Evolutionary conservation across 2,888 invertebrate genomes (phyloP).

Genomic region (Limnephilus marmoratus): DNA sequence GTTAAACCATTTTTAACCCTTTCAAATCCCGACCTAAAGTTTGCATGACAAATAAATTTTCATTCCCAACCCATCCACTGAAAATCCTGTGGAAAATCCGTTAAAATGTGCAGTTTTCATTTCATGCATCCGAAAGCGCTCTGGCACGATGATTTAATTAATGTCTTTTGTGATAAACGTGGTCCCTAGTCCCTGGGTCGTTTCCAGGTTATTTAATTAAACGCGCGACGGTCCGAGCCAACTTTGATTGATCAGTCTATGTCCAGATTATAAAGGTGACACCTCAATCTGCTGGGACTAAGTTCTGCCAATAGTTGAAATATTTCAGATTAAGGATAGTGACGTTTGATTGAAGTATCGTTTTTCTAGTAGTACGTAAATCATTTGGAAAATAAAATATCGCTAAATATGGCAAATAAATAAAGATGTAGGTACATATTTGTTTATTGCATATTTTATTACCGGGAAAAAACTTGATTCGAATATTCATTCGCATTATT

Average conservation of each 20-base stretch:
- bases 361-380: no score
- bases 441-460: no score
- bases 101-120: slow-evolving; percentile 26
- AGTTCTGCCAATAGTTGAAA: no score
- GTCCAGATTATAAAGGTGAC: not conserved
- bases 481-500: no score
- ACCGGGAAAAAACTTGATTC: no score
- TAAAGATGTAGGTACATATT: no score
- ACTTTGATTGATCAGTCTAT: slow-evolving; percentile 16
- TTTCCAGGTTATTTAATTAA: slow-evolving; percentile 37
- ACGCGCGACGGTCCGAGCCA: not conserved
- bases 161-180: slow-evolving; percentile 14
- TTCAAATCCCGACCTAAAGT: not conserved
- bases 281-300: not conserved
- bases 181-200: not conserved
- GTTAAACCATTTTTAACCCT: no score
- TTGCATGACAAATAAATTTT: not conserved
- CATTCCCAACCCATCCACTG: not conserved
- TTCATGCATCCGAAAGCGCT: slow-evolving; percentile 26
- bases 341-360: no score
- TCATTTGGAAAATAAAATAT: no score
- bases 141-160: slow-evolving; percentile 28
- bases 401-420: no score
- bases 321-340: no score
- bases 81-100: not conserved